Percentiles rank a stretch among this genome's conserved stretches.
Conservation (phyloP, 2,888 invertebrate species). For the Leucoma salicis region DNA sequence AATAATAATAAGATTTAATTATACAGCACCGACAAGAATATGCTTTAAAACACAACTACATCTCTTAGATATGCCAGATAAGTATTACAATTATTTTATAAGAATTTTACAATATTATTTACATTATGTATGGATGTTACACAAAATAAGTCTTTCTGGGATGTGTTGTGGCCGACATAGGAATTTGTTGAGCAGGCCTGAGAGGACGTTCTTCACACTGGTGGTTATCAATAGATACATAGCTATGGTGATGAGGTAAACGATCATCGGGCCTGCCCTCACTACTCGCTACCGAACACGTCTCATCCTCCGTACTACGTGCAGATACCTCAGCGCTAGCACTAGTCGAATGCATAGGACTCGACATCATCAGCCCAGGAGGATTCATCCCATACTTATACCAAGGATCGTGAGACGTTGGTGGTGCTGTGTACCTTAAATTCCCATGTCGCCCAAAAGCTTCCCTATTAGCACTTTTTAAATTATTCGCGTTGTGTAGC, state of each 20-base stretch:
- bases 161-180: conserved; percentile 72
- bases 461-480: conserved; percentile 74
- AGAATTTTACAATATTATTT: conserved; percentile 33
- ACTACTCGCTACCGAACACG: conserved; percentile 80
- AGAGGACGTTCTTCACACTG: conserved; percentile 77
- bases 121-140: conserved; percentile 45
- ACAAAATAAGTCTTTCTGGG: conserved; percentile 80
- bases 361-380: conserved; percentile 81
- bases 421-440: conserved; percentile 77
- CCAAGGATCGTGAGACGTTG: conserved; percentile 79
- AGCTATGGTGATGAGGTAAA: conserved; percentile 81
- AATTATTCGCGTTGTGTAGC: conserved; percentile 76
- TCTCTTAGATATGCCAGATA: conserved; percentile 22
- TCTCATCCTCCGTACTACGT: conserved; percentile 84
- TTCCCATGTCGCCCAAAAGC: conserved; percentile 76
- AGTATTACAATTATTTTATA: conserved; percentile 11
- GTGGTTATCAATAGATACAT: conserved; percentile 79
- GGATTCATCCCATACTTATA: conserved; percentile 78
- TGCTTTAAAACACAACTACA: conserved; percentile 30
- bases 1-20: conserved; percentile 26
- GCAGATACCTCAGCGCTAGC: conserved; percentile 84
- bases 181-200: conserved; percentile 74
- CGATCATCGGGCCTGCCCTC: conserved; percentile 80
- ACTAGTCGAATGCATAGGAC: conserved; percentile 83
- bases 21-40: conserved; percentile 43